Evolutionary conservation across 2,797 vertebrate species (phyloP), one percentile per base, ranked within the genome.

Genomic region (Sebastes aleutianus): DNA sequence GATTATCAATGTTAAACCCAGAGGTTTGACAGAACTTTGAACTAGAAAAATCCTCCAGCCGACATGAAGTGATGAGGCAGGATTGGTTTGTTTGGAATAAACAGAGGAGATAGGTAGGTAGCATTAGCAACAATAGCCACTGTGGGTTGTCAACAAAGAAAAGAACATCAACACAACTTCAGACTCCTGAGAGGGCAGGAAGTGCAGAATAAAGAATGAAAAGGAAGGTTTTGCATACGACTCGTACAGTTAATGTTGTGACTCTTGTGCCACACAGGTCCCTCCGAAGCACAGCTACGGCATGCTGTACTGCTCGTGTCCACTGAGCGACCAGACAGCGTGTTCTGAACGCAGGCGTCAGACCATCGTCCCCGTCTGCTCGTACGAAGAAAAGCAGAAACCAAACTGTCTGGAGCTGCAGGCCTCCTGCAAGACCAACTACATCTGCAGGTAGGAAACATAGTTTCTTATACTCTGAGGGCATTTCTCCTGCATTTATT

Each of bases 281-380:
- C 97, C 97, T 2, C 94, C 98, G 1, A 99, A 98, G 93, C 96
- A 99, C 96, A 99, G 98, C 95, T 99, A 99, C 0, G 98, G 98
- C 62, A 99, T 99, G 98, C 93, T 99, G 82, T 99, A 97, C 96
- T 99, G 98, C 93, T 99, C 98, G 4, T 99, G 98, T 88, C 96
- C 97, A 1, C 93, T 97, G 54, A 94, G 96, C 4, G 95, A 96
- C 82, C 95, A 95, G 73, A 95, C 95, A 0, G 98, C 97, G 8
- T 99, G 98, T 91, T 97, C 96, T 0, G 98, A 99, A 73, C 95
- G 98, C 79, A 88, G 98, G 39, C 96, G 98, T 16, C 98, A 99
- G 94, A 99, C 98, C 92, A 99, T 99, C 57, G 98, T 99, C 75
- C 98, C 98, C 0, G 96, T 97, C 74, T 99, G 98, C 91, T 99